Evolutionary conservation across 2,113 vertebrate genomes (phyloP).

Genomic region (Theropithecus gelada): DNA sequence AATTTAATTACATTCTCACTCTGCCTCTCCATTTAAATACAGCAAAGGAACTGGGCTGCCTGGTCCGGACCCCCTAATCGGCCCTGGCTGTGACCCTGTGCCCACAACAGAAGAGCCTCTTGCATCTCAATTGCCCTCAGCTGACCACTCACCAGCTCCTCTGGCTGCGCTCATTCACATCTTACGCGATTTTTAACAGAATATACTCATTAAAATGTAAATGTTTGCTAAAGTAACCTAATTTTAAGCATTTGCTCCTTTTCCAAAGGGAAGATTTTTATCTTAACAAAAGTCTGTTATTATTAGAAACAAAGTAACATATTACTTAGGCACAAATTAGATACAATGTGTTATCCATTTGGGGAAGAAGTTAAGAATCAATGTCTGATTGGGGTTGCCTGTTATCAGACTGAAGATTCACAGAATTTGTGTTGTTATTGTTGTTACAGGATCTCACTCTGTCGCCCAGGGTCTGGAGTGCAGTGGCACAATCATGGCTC

Average conservation of each 20-base stretch:
- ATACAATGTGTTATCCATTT: background rate
- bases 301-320: conserved; percentile 45
- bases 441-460: too few species aligned
- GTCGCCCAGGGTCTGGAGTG: too few species aligned
- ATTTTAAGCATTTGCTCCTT: background rate
- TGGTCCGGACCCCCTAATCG: background rate
- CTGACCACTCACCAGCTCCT: background rate
- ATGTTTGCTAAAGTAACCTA: conserved; percentile 46
- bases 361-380: background rate
- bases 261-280: conserved; percentile 57
- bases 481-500: too few species aligned
- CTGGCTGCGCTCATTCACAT: background rate
- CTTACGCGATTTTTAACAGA: background rate
- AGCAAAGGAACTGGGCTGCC: background rate
- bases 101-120: background rate
- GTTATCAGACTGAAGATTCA: background rate
- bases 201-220: conserved; percentile 51
- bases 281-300: conserved; percentile 49
- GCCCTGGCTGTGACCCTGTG: background rate
- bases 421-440: background rate
- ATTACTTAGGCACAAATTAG: conserved; percentile 45
- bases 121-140: background rate
- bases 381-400: background rate
- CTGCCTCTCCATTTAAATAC: conserved; percentile 63
- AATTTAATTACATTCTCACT: conserved; percentile 74